Conservation (phyloP, 2,888 invertebrate species). For the Fabriciana adippe region DNA sequence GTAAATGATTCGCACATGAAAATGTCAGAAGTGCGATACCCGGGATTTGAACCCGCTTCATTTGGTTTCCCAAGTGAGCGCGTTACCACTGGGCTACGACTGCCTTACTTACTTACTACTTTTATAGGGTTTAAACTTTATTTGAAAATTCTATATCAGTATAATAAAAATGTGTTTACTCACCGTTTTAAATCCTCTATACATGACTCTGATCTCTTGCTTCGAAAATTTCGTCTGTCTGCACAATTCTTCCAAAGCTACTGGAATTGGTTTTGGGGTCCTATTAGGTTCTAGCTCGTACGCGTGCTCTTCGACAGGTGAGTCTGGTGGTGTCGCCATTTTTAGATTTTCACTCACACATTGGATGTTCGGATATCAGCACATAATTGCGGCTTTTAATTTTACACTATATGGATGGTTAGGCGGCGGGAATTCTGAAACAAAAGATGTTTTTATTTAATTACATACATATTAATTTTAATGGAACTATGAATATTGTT, state of each 20-base stretch:
- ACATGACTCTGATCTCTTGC: constrained; percentile 98
- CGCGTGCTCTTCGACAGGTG: constrained; percentile 92
- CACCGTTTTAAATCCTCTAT: constrained; percentile 98
- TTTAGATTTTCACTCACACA: constrained; percentile 37
- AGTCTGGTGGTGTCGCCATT: constrained; percentile 94
- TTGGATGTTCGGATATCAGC: constrained; percentile 24
- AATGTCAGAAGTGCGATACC: too few relatives aligned
- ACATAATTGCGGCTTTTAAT: constrained; percentile 2
- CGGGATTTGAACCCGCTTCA: too few relatives aligned
- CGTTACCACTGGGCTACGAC: too few relatives aligned
- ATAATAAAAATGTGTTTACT: constrained; percentile 49
- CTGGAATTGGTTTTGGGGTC: constrained; percentile 91
- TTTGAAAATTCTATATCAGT: background rate
- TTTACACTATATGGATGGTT: constrained; percentile 47
- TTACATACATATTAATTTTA: too few relatives aligned
- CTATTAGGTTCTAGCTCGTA: constrained; percentile 92
- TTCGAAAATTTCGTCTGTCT: constrained; percentile 96
- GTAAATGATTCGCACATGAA: too few relatives aligned
- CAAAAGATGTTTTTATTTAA: constrained; percentile 39
- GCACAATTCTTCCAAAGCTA: constrained; percentile 94
- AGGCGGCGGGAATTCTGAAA: constrained; percentile 59
- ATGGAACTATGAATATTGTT: too few relatives aligned
- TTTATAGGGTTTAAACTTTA: too few relatives aligned
- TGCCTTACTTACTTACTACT: too few relatives aligned
- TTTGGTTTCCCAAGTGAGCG: too few relatives aligned